Conservation (phyloP, 1,140 invertebrate genomes). For the Ganaspis sp. region DNA sequence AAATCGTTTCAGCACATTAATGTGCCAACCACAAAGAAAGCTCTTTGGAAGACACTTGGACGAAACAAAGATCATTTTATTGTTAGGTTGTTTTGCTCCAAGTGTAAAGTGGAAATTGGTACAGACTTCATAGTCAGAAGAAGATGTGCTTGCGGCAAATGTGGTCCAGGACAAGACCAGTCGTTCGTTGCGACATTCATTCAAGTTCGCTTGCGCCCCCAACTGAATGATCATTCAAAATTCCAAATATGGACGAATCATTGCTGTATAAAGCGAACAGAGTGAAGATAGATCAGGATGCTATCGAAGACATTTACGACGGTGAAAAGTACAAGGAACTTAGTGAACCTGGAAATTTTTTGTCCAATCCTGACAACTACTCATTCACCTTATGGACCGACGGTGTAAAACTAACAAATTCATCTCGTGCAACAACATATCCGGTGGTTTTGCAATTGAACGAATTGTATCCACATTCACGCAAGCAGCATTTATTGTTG, state of each 20-base stretch:
- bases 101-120: too few relatives aligned
- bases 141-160: constrained; percentile 40
- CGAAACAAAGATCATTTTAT: too few relatives aligned
- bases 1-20: too few relatives aligned
- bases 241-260: constrained; percentile 34
- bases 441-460: constrained; percentile 31
- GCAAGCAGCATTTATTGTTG: constrained; percentile 25
- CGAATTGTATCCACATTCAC: neutral
- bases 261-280: constrained; percentile 38
- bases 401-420: constrained; percentile 17
- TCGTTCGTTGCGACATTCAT: neutral
- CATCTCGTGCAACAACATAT: neutral
- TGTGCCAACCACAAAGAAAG: too few relatives aligned
- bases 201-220: constrained; percentile 31
- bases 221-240: constrained; percentile 41
- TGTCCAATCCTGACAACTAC: neutral
- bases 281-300: constrained; percentile 33
- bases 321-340: constrained; percentile 30
- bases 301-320: constrained; percentile 49
- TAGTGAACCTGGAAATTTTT: neutral
- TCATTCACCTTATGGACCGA: constrained; percentile 29
- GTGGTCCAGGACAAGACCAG: constrained; percentile 34
- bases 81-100: too few relatives aligned
- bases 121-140: too few relatives aligned
- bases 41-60: too few relatives aligned